Base-by-base conservation (phyloP, 2,113 vertebrate genomes). In the Oreamnos americanus region DNA sequence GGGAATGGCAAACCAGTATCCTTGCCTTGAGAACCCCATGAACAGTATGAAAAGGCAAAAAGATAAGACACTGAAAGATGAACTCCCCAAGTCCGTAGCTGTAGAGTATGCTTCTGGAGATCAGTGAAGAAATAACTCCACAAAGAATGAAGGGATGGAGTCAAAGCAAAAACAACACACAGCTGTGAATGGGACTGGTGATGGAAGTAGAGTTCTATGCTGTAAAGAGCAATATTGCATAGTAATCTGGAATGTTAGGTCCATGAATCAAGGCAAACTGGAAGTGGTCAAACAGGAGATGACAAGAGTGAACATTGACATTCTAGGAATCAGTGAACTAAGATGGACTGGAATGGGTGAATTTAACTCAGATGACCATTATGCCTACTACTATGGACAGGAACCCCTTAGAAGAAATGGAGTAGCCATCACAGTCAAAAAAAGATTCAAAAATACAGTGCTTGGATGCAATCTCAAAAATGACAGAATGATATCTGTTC, bases 381-480 rank as follows among this genome's bases (percentile, higher is more conserved):
- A n/a, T 64, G 4, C 16, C 15, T 64, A n/a, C 15, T 67, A 67
- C 33, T 67, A 0, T n/a, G 16, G 16, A 17, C 7, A n/a, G 62
- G 7, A n/a, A n/a, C 9, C 33, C 33, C 33, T 67, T 67, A n/a
- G 7, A n/a, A 17, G 33, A 67, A n/a, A n/a, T 67, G 62, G 33
- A 67, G 33, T n/a, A 67, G 33, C 2, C 30, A 19, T 67, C 62
- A n/a, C 0, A 5, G 33, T 67, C 16, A 67, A 67, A 2, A 64
- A n/a, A n/a, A 19, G 7, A 67, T 0, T 67, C 33, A 0, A 2
- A 67, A 19, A 4, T 67, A 33, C 1, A n/a, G 16, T 67, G n/a
- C 33, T n/a, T 67, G 15, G 62, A n/a, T n/a, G 15, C 30, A 64
- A 17, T 64, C 30, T 33, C 15, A 4, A 64, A 64, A 64, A n/a